These are phyloP conservation scores for Metellina segmentata DNA, from an alignment of 2,888 invertebrate species.

Conservation along the genomic window DNA sequence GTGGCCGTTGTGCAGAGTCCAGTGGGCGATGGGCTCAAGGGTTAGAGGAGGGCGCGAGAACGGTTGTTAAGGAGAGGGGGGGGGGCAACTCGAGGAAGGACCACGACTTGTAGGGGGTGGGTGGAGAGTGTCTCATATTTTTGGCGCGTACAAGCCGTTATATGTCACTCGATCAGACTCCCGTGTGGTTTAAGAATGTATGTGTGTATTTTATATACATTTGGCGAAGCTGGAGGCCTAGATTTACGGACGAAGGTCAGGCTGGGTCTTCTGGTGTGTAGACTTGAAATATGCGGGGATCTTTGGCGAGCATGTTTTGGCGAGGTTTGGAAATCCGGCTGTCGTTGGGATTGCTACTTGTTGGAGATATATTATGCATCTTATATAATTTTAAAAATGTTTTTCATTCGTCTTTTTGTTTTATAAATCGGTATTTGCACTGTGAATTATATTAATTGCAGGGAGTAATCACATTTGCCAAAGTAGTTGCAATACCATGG, in stretches of 20 bases:
- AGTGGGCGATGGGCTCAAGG: conserved; percentile 30
- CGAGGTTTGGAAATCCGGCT: not conserved
- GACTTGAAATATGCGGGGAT: conserved; percentile 22
- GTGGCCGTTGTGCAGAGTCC: conserved; percentile 8
- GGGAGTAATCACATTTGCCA: too few relatives aligned
- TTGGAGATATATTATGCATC: too few relatives aligned
- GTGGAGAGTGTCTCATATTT: conserved; percentile 62
- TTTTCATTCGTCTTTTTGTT: too few relatives aligned
- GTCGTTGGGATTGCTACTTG: not conserved
- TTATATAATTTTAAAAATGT: too few relatives aligned
- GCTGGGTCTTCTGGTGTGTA: not conserved
- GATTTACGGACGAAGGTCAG: conserved; percentile 62
- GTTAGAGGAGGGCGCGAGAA: conserved; percentile 27
- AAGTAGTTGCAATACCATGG: too few relatives aligned
- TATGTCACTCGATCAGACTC: conserved; percentile 64
- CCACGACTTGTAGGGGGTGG: not conserved
- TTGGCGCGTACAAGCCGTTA: conserved; percentile 70
- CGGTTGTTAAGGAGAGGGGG: not conserved
- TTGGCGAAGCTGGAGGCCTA: conserved; percentile 46
- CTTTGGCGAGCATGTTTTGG: not conserved
- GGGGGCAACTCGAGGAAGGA: conserved; percentile 24
- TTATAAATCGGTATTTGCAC: too few relatives aligned
- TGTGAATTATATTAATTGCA: too few relatives aligned
- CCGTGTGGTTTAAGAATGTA: conserved; percentile 53
- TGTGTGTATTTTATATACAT: conserved; percentile 51